These are phyloP conservation scores for Scylla paramamosain DNA, from an alignment of 1,140 invertebrate species.

Conservation along the genomic window DNA sequence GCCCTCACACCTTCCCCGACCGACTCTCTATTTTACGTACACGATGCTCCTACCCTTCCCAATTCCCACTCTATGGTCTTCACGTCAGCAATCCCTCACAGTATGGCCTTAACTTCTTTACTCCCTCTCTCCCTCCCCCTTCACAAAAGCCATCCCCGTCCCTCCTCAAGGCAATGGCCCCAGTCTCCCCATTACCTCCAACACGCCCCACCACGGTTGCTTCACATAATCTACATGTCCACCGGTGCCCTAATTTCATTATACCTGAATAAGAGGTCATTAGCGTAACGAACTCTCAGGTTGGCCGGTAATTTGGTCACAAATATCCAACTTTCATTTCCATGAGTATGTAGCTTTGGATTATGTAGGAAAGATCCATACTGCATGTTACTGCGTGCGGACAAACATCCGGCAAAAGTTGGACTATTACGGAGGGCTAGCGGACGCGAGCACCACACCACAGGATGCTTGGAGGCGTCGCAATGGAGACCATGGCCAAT, in stretches of 20 bases:
- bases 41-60: background rate
- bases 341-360: slow-evolving; percentile 43
- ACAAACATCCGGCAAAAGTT: slow-evolving; percentile 13
- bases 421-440: background rate
- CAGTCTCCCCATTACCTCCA: background rate
- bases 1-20: background rate
- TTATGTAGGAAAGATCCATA: slow-evolving; percentile 40
- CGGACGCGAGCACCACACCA: background rate
- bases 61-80: background rate
- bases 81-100: background rate
- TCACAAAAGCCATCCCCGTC: background rate
- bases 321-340: slow-evolving; percentile 64
- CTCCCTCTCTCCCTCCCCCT: background rate
- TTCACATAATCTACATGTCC: slow-evolving; percentile 58
- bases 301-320: slow-evolving; percentile 59
- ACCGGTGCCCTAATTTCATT: slow-evolving; percentile 60
- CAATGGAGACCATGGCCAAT: background rate
- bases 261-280: slow-evolving; percentile 62
- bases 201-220: background rate
- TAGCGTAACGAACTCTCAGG: slow-evolving; percentile 64
- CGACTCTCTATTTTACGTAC: background rate
- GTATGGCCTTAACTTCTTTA: background rate
- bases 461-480: background rate
- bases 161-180: background rate
- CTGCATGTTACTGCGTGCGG: slow-evolving; percentile 17